Evolutionary conservation across 2,888 invertebrate genomes (phyloP).

Genomic region (Pandemis heparana): DNA sequence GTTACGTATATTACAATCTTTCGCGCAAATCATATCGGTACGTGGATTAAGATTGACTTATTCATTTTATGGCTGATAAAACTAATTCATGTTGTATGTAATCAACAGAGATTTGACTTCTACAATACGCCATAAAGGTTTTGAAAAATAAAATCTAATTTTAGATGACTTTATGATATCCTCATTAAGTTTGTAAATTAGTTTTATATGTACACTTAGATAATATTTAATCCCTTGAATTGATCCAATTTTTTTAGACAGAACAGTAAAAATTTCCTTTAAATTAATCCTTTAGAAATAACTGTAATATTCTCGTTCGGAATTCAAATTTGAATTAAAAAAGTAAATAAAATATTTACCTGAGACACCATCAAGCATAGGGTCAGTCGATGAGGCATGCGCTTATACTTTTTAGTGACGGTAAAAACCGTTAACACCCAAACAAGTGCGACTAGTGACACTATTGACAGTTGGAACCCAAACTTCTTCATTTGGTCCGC

Average conservation of each 20-base stretch:
- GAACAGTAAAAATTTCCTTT: too few species aligned
- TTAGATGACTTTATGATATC: too few species aligned
- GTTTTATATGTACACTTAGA: too few species aligned
- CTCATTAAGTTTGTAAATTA: too few species aligned
- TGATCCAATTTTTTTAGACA: too few species aligned
- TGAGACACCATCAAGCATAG: constrained; percentile 92
- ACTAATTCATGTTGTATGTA: background rate
- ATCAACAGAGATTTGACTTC: too few species aligned
- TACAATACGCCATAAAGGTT: too few species aligned
- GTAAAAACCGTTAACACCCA: constrained; percentile 92
- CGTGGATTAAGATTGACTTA: background rate
- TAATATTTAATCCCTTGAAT: too few species aligned
- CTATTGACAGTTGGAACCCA: constrained; percentile 93
- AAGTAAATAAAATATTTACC: constrained; percentile 75
- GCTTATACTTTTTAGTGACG: constrained; percentile 90
- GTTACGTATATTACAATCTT: background rate
- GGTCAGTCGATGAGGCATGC: constrained; percentile 94
- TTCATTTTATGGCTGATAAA: background rate
- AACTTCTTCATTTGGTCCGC: constrained; percentile 91
- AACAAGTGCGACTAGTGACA: constrained; percentile 90
- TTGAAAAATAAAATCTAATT: too few species aligned
- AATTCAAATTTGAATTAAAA: background rate
- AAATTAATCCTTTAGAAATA: too few species aligned
- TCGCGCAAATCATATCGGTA: background rate
- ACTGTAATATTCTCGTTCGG: too few species aligned